Percentiles rank a stretch among this genome's conserved stretches.
Conservation (phyloP, 2,888 invertebrate species). For the Halocaridina rubra region DNA sequence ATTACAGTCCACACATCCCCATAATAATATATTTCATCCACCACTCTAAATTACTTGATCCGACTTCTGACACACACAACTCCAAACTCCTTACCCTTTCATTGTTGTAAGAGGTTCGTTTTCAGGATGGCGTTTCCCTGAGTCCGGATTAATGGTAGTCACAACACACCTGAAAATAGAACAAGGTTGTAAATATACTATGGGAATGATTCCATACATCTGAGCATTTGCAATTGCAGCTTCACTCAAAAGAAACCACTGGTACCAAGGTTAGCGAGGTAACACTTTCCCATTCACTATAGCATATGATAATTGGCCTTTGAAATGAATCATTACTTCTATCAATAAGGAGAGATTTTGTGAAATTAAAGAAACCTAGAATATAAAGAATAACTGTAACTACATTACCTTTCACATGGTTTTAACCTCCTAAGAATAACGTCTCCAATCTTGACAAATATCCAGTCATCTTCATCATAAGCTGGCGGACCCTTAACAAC, state of each 20-base stretch:
- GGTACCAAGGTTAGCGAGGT: background rate
- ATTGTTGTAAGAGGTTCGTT: background rate
- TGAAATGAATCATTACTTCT: background rate
- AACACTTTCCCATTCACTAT: background rate
- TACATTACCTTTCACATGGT: conserved; percentile 42
- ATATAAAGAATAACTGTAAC: background rate
- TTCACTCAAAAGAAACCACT: background rate
- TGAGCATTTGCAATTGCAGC: background rate
- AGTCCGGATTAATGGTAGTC: background rate
- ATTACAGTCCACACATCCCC: no score
- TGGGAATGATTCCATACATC: background rate
- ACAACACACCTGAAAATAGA: background rate
- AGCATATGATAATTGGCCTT: background rate
- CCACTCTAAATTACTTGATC: no score
- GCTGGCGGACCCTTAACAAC: conserved; percentile 23
- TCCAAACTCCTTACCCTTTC: background rate
- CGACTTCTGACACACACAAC: no score
- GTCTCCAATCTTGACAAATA: conserved; percentile 36
- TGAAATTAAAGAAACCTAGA: background rate
- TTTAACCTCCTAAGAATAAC: conserved; percentile 42
- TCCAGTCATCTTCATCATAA: conserved; percentile 48
- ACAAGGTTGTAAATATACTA: no score
- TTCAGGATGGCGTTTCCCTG: background rate
- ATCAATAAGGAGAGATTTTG: no score
- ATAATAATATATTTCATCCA: no score